Evolutionary conservation across 2,888 invertebrate genomes (phyloP), one percentile per base, ranked within the genome.

Genomic region (Neria commutata): DNA sequence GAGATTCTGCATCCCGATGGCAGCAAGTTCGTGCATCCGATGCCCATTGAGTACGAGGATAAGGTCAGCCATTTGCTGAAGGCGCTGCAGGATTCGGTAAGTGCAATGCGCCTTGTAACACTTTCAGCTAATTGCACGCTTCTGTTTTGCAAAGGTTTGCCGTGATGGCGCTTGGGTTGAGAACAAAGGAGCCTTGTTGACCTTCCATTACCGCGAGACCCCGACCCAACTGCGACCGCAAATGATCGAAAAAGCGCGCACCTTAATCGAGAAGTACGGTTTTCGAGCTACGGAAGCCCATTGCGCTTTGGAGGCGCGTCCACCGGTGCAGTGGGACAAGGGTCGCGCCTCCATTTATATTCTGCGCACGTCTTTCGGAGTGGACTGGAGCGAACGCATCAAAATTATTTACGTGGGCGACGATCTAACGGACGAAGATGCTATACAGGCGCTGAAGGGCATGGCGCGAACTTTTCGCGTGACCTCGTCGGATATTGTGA

Each of bases 401-500:
- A 86, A 93, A 72, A 92, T 94, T 67, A 93, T 94, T 70, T 94
- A 94, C 73, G 94, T 90, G 47, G 94, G 94, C 65, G 94, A 94
- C 78, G 94, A 94, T 83, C 86, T 86, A 53, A 94, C 94, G 0
- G 94, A 94, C 77, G 94, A 94, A 82, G 94, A 94, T 76, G 94
- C 94, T 42, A 94, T 94, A 91, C 76, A 94, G 93, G 92, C 94
- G 0, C 83, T 94, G 57, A 94, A 94, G 84, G 94, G 94, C 79
- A 94, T 95, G 93, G 94, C 94, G 0, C 91, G 93, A 1, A 94
- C 94, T 3, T 95, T 95, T 86, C 88, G 94, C 52, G 92, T 95
- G 10, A 90, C 93, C 0, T 90, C 92, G 0, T 93, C 93, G 0
- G 86, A 88, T 74, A 92, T 94, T 70, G 91, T 91, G 4, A 91